Conservation (phyloP, 2,797 vertebrate species). For the Hylomyscus alleni region DNA sequence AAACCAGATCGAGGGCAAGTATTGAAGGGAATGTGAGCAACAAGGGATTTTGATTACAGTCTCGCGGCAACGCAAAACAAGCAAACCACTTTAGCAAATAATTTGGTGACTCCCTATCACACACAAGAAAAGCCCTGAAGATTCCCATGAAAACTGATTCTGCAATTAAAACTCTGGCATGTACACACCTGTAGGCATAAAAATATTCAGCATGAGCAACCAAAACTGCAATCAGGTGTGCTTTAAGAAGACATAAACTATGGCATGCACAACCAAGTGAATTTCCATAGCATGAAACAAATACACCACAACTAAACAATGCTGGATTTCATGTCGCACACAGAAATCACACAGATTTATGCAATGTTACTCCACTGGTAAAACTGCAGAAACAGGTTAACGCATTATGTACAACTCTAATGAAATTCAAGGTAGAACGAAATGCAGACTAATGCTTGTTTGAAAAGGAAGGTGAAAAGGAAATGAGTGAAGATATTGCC, state of each 20-base stretch:
- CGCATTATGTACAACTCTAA: constrained; percentile 6
- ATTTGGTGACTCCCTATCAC: neutral
- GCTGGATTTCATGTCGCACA: neutral
- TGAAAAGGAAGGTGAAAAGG: neutral
- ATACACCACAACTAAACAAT: neutral
- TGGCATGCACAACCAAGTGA: neutral
- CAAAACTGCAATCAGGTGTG: neutral
- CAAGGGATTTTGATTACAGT: neutral
- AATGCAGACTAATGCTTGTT: neutral
- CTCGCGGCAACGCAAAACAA: neutral
- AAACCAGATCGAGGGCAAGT: neutral
- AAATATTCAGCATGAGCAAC: neutral
- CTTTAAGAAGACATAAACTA: neutral
- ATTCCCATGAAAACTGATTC: neutral
- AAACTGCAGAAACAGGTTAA: neutral
- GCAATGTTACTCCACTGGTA: neutral
- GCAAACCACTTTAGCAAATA: neutral
- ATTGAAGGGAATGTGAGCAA: neutral
- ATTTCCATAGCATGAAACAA: neutral
- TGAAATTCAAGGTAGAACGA: constrained; percentile 2
- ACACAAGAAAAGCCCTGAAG: neutral
- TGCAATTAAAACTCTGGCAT: neutral
- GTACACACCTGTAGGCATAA: neutral
- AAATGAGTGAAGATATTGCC: neutral
- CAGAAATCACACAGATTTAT: neutral